Percentiles rank a stretch among this genome's conserved stretches.
These are phyloP conservation scores for Spheniscus humboldti DNA, from an alignment of 2,797 vertebrate genomes.

Conservation along the genomic window DNA sequence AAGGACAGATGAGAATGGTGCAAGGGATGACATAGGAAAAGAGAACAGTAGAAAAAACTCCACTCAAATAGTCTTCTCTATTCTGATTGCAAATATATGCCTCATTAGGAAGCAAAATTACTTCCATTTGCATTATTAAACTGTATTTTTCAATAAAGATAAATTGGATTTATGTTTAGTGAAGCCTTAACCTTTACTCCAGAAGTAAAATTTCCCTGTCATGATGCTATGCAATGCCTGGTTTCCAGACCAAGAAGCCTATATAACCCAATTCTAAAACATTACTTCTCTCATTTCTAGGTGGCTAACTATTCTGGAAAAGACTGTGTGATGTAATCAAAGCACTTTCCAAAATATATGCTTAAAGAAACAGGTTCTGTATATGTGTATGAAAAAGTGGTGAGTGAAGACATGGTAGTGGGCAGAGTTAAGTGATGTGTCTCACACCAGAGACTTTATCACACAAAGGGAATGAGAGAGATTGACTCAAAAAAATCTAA, in stretches of 20 bases:
- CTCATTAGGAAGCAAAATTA: background rate
- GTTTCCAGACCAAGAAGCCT: background rate
- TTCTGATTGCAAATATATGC: background rate
- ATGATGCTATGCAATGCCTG: background rate
- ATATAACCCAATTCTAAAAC: background rate
- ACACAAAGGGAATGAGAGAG: background rate
- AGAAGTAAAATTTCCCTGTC: background rate
- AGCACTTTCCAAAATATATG: background rate
- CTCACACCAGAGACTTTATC: background rate
- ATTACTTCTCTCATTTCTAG: background rate
- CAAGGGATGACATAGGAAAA: background rate
- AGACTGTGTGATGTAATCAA: background rate
- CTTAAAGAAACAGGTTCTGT: background rate
- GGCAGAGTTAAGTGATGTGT: background rate
- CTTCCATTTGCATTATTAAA: background rate
- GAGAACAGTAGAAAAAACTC: background rate
- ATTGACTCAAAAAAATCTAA: background rate
- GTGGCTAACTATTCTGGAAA: background rate
- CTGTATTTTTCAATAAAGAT: background rate
- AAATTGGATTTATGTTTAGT: background rate
- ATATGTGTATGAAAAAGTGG: background rate
- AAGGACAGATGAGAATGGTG: background rate
- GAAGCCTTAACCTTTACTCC: background rate
- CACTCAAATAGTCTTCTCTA: background rate
- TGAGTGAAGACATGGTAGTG: background rate